phyloP scores from a whole-genome alignment of 2,113 vertebrate genomes.

The Marmota flaviventris region DNA sequence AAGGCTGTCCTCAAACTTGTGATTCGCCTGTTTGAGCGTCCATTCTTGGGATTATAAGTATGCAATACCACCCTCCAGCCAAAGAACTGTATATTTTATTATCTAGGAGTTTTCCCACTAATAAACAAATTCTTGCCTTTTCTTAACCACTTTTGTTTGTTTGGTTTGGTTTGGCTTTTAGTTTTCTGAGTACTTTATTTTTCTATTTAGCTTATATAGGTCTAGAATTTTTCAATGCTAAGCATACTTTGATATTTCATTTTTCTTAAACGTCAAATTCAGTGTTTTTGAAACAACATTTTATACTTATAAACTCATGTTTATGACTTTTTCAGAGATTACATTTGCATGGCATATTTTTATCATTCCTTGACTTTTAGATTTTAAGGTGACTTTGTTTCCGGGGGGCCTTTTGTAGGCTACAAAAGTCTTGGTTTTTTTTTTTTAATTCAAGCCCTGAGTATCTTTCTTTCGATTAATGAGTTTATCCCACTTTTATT shows the following conservation, averaged over 20 bases:
- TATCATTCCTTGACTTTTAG: background rate
- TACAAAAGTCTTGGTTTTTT: background rate
- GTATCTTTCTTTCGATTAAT: background rate
- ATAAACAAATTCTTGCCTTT: background rate
- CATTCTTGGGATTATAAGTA: too few species aligned
- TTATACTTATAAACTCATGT: background rate
- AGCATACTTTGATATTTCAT: background rate
- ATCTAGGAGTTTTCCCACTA: background rate
- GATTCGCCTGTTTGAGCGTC: too few species aligned
- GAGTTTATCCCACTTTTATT: background rate
- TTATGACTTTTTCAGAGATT: background rate
- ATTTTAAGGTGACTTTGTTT: background rate
- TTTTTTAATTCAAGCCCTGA: background rate
- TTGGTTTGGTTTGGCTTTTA: background rate
- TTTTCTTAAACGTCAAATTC: background rate
- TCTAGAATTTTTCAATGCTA: conserved; percentile 11
- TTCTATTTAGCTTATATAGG: background rate
- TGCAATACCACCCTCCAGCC: too few species aligned
- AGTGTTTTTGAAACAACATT: background rate
- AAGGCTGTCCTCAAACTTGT: too few species aligned
- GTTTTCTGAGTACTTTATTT: background rate
- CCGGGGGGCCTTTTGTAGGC: background rate
- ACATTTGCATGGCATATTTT: background rate
- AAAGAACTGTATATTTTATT: background rate
- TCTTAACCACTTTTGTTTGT: background rate